A percentile compares a stretch with the other conserved stretches of the same genome.
Conservation (phyloP, 2,113 vertebrate genomes). For the Seriola dumerili region DNA sequence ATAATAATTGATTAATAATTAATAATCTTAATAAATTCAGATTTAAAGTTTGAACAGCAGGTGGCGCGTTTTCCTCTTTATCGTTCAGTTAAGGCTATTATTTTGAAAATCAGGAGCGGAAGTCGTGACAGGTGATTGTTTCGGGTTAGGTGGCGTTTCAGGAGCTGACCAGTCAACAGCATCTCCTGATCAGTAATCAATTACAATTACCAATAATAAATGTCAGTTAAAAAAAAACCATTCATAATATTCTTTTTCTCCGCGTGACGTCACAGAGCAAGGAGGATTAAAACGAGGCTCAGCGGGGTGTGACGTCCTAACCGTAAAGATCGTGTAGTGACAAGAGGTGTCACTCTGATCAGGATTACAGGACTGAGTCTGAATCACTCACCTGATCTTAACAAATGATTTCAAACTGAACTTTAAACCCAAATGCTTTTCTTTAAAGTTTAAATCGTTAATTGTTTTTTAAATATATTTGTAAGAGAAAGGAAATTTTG, state of each 20-base stretch:
- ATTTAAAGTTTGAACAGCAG: neutral
- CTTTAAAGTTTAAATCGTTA: too few species aligned
- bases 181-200: neutral
- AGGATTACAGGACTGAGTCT: too few species aligned
- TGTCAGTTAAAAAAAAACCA: neutral
- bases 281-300: neutral
- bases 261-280: conserved; percentile 5
- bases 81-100: neutral
- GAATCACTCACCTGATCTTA: too few species aligned
- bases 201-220: neutral
- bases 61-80: neutral
- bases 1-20: too few species aligned
- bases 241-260: neutral
- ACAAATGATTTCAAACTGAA: too few species aligned
- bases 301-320: conserved; percentile 23
- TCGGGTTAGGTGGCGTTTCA: neutral
- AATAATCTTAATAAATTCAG: too few species aligned
- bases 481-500: too few species aligned
- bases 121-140: neutral
- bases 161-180: neutral
- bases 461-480: too few species aligned
- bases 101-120: conserved; percentile 29
- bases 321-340: neutral
- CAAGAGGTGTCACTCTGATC: neutral
- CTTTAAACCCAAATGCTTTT: too few species aligned